Evolutionary conservation across 2,113 vertebrate genomes (phyloP), one percentile per base, ranked within the genome.

Genomic region (Ornithorhynchus anatinus): DNA sequence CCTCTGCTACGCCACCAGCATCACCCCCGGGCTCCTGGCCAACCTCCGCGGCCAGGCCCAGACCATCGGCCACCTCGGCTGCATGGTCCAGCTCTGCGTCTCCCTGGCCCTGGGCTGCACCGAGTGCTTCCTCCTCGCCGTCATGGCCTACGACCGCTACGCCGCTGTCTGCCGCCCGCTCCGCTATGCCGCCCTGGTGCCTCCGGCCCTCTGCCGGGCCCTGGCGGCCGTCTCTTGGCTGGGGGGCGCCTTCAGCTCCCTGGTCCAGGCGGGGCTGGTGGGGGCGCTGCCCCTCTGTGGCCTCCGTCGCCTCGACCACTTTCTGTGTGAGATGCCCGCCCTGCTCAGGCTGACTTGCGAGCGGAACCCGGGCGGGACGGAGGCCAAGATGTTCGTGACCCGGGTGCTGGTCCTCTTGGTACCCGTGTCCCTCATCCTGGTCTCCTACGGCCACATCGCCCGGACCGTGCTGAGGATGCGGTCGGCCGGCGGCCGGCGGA

Each of bases 101-200:
- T 84, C 69, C 1, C 75, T 72, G 47, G 61, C 72, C 2, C 70
- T 63, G 32, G 77, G 71, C 20, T 79, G 80, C 0, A 33, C 43
- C 1, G 81, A 84, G 36, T 69, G 79, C 50, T 69, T 72, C 32
- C 74, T 82, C 4, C 57, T 82, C 65, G 81, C 79, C 0, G 74
- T 51, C 35, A 81, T 79, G 84, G 86, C 81, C 3, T 67, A 76
- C 37, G 79, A 86, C 37, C 67, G 76, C 20, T 79, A 71, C 1
- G 71, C 61, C 1, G 82, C 85, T 0, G 66, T 80, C 17, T 82
- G 84, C 32, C 51, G n/a, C 8, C 81, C 76, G 5, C 69, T 80
- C 52, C 79, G 47, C 45, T 80, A 82, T 22, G 5, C 44, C 3
- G 40, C 12, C 1, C 45, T 72, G 2, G 59, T 72, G 66, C 65